A percentile compares a stretch with the other conserved stretches of the same genome.
Conservation (phyloP, 2,797 vertebrate species). For the Falco concolor region DNA sequence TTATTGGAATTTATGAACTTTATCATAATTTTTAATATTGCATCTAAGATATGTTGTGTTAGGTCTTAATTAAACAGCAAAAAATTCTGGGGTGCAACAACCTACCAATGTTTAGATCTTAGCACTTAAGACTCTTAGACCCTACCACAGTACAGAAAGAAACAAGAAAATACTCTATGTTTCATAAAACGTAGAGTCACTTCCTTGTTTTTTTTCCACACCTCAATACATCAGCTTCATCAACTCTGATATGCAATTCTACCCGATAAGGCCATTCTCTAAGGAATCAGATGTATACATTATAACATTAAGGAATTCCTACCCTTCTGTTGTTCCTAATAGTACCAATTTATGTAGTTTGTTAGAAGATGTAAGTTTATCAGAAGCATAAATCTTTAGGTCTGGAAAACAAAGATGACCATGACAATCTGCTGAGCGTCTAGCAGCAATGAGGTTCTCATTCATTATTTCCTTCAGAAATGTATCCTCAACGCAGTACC, state of each 20-base stretch:
- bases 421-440: background rate
- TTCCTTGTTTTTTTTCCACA: background rate
- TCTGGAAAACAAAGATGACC: background rate
- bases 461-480: background rate
- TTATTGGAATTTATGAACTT: background rate
- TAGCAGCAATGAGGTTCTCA: background rate
- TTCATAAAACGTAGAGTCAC: background rate
- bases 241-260: background rate
- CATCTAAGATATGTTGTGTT: background rate
- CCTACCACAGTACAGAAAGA: background rate
- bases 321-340: background rate
- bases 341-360: background rate
- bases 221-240: background rate
- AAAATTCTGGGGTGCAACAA: background rate
- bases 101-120: background rate
- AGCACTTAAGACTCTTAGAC: background rate
- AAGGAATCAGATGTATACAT: background rate
- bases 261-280: background rate
- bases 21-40: background rate
- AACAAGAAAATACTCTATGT: background rate
- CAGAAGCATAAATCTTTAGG: background rate
- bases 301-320: background rate
- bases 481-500: background rate
- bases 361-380: background rate
- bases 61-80: background rate